A percentile compares a stretch with the other conserved stretches of the same genome.
Conservation (phyloP, 2,888 invertebrate genomes). For the Hermodice carunculata region DNA sequence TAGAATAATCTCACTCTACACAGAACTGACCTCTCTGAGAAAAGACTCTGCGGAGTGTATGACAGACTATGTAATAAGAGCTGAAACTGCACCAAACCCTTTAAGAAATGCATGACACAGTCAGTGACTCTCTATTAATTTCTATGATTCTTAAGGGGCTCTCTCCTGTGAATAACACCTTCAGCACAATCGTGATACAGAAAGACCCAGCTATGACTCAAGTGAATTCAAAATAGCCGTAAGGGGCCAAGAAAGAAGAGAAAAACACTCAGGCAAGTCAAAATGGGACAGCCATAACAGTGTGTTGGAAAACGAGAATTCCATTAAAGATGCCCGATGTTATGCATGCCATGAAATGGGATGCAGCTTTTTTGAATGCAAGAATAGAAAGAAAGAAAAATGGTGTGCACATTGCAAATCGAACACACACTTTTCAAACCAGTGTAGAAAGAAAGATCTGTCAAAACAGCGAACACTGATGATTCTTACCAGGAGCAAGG, state of each 20-base stretch:
- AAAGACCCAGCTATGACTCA: too few relatives aligned
- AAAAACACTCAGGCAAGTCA: not conserved
- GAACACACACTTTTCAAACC: not conserved
- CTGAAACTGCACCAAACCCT: constrained; percentile 8
- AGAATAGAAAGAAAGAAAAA: not conserved
- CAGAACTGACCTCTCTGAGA: constrained; percentile 29
- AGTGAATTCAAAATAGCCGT: constrained; percentile 6
- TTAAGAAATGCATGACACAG: constrained; percentile 23
- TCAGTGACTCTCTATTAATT: constrained; percentile 21
- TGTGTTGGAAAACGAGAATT: not conserved
- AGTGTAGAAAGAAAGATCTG: not conserved
- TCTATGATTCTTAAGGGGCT: constrained; percentile 23
- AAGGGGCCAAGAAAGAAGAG: not conserved
- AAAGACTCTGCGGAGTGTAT: constrained; percentile 24
- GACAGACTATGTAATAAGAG: constrained; percentile 4
- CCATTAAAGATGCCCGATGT: not conserved
- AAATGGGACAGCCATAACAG: not conserved
- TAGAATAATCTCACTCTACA: constrained; percentile 32
- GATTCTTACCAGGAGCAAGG: not conserved
- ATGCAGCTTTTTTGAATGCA: not conserved
- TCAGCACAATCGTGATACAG: not conserved
- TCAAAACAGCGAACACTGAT: not conserved
- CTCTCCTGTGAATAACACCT: not conserved
- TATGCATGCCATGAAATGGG: not conserved
- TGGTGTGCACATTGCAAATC: not conserved